These are phyloP conservation scores for Tachysurus vachellii DNA, from an alignment of 2,113 vertebrate genomes.

Conservation along the genomic window DNA sequence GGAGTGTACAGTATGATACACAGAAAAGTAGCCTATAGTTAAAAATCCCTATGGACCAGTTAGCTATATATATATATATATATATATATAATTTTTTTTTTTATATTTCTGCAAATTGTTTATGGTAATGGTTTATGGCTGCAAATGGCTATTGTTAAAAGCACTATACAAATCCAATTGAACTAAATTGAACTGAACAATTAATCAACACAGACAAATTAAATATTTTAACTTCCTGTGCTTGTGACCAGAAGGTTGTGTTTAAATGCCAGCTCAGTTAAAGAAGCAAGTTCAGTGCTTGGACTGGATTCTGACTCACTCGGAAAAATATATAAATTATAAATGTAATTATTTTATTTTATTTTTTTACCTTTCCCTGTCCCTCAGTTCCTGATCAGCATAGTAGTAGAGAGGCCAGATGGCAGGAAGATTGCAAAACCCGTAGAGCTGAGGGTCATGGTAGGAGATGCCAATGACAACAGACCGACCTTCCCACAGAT, in stretches of 20 bases:
- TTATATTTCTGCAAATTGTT: too few species aligned
- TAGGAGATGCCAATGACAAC: constrained; percentile 75
- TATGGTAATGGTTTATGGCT: too few species aligned
- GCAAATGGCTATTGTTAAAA: too few species aligned
- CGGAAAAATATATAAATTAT: not conserved
- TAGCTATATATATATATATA: not conserved
- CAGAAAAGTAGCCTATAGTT: too few species aligned
- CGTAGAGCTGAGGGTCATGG: constrained; percentile 69
- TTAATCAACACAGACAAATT: too few species aligned
- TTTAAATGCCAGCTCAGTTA: not conserved
- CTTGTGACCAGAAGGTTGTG: not conserved
- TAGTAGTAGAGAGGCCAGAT: constrained; percentile 71
- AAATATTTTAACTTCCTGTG: not conserved
- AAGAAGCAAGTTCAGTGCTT: too few species aligned
- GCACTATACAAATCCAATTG: too few species aligned
- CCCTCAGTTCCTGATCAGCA: constrained; percentile 69
- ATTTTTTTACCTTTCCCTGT: constrained; percentile 20
- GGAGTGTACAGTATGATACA: not conserved
- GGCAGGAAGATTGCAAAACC: constrained; percentile 71
- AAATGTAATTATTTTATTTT: not conserved
- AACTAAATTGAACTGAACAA: too few species aligned
- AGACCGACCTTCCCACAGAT: constrained; percentile 69
- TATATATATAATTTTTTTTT: too few species aligned
- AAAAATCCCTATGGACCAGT: not conserved
- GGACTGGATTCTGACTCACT: not conserved